phyloP scores from a whole-genome alignment of 1,140 invertebrate species.

The Zophobas atratus region DNA sequence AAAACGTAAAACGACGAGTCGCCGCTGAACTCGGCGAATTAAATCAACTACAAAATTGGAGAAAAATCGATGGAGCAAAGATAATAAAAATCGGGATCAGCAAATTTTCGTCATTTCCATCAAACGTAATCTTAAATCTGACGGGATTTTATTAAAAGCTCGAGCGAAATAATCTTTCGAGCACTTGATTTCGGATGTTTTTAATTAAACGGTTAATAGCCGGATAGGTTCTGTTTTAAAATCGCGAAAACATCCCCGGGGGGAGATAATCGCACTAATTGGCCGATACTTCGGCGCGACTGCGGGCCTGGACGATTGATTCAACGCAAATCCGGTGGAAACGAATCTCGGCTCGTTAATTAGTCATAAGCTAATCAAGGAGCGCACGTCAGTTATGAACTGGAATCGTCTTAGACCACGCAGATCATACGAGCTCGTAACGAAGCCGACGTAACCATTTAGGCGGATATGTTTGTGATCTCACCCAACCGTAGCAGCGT shows the following conservation, averaged over 20 bases:
- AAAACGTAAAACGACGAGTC: neutral
- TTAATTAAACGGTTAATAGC: conserved; percentile 42
- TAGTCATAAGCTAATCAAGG: conserved; percentile 43
- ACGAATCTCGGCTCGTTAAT: conserved; percentile 32
- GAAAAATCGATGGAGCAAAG: conserved; percentile 27
- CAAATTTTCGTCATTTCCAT: conserved; percentile 39
- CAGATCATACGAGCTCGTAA: conserved; percentile 34
- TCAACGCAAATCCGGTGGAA: conserved; percentile 31
- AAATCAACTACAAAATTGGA: conserved; percentile 41
- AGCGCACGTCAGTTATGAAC: conserved; percentile 31
- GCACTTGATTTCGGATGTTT: conserved; percentile 29
- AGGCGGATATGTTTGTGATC: conserved; percentile 24
- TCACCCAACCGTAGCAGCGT: neutral
- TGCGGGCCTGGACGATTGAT: conserved; percentile 23
- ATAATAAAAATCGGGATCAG: conserved; percentile 30
- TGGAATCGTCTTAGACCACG: conserved; percentile 32
- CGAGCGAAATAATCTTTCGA: conserved; percentile 32
- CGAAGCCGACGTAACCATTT: conserved; percentile 34
- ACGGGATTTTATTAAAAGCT: conserved; percentile 35
- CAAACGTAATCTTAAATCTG: conserved; percentile 38
- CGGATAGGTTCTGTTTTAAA: conserved; percentile 4
- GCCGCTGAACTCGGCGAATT: neutral
- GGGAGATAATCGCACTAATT: conserved; percentile 11
- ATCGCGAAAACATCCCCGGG: conserved; percentile 4
- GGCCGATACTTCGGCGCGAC: neutral